phyloP scores from a whole-genome alignment of 1,140 invertebrate genomes.

The Pachypeltis micranthus region DNA sequence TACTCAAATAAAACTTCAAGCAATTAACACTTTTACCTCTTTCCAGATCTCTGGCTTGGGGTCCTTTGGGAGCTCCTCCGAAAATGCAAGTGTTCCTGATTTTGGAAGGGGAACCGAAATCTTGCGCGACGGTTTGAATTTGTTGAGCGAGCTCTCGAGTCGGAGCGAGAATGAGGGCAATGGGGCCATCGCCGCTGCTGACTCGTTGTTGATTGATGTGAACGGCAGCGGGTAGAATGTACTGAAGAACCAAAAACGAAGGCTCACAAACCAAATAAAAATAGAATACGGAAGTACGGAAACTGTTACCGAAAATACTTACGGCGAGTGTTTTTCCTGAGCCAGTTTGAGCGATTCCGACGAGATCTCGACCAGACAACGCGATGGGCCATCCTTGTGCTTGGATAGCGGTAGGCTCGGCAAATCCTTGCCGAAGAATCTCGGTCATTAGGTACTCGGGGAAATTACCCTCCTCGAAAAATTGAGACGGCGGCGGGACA shows the following conservation, averaged over 20 bases:
- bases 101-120: slow-evolving; percentile 62
- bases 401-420: slow-evolving; percentile 79
- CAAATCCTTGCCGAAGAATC: slow-evolving; percentile 74
- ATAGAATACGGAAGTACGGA: neutral
- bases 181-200: slow-evolving; percentile 55
- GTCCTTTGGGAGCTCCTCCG: slow-evolving; percentile 68
- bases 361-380: slow-evolving; percentile 80
- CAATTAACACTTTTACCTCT: slow-evolving; percentile 37
- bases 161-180: slow-evolving; percentile 62
- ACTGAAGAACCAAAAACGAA: slow-evolving; percentile 26
- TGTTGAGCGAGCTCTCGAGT: slow-evolving; percentile 79
- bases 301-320: slow-evolving; percentile 21
- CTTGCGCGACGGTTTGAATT: slow-evolving; percentile 73
- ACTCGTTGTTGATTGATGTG: slow-evolving; percentile 63
- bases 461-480: slow-evolving; percentile 81
- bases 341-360: slow-evolving; percentile 92
- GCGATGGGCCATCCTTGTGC: slow-evolving; percentile 89
- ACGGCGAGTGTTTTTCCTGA: slow-evolving; percentile 80
- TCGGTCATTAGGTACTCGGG: slow-evolving; percentile 70
- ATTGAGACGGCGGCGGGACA: slow-evolving; percentile 71
- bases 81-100: slow-evolving; percentile 78
- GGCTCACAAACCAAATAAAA: neutral
- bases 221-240: slow-evolving; percentile 51
- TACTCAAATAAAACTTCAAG: neutral
- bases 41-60: slow-evolving; percentile 71